phyloP scores from a whole-genome alignment of 1,140 invertebrate species.

The Drosophila triauraria region DNA sequence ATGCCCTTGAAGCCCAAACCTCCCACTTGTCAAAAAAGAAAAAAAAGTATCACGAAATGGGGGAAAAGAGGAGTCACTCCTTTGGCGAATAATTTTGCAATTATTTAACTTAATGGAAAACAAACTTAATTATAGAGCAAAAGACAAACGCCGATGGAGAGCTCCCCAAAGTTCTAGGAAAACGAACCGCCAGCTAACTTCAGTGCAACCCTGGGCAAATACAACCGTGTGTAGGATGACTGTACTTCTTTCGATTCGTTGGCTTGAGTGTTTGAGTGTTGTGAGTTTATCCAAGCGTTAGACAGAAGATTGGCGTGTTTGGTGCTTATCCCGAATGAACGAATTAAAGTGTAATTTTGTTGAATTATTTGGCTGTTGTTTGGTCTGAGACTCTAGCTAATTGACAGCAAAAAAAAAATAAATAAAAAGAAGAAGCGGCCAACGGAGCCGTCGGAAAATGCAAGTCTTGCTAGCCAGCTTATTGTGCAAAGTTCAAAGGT shows the following conservation, averaged over 20 bases:
- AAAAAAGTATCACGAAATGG: constrained; percentile 8
- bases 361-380: constrained; percentile 68
- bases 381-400: constrained; percentile 47
- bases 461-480: constrained; percentile 60
- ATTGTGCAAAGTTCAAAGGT: constrained; percentile 75
- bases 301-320: constrained; percentile 60
- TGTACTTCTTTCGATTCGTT: constrained; percentile 19
- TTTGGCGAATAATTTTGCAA: constrained; percentile 80
- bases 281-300: constrained; percentile 36
- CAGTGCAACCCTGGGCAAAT: constrained; percentile 11
- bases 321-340: constrained; percentile 51
- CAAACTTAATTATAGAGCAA: constrained; percentile 78
- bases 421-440: not conserved
- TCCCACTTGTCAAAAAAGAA: not conserved
- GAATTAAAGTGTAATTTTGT: constrained; percentile 71
- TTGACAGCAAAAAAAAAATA: constrained; percentile 56
- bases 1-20: constrained; percentile 8
- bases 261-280: constrained; percentile 20
- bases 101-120: constrained; percentile 84
- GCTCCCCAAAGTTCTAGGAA: not conserved
- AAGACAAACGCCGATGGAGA: constrained; percentile 44
- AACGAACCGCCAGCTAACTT: not conserved
- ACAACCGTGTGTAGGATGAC: constrained; percentile 29
- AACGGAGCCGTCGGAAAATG: constrained; percentile 48
- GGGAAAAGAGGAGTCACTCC: constrained; percentile 28